A percentile compares a stretch with the other conserved stretches of the same genome.
phyloP scores from a whole-genome alignment of 2,113 vertebrate genomes.

The Cryptomyrus ogoouensis region DNA sequence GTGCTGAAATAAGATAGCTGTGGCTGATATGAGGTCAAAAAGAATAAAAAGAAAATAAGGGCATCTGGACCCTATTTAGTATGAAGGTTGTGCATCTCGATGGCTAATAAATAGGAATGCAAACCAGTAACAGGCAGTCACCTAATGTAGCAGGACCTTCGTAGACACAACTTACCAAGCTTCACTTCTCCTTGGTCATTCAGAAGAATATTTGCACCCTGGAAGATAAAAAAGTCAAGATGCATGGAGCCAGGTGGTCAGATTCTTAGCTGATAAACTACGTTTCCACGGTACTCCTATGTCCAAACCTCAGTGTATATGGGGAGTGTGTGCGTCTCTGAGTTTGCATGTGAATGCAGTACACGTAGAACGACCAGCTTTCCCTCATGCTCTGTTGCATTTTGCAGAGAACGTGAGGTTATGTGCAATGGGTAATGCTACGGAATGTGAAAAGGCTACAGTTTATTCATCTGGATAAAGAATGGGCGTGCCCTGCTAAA shows the following conservation, averaged over 20 bases:
- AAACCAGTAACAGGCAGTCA: background rate
- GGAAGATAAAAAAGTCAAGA: slow-evolving; percentile 20
- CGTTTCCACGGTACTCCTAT: no score
- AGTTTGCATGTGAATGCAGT: background rate
- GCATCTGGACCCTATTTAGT: background rate
- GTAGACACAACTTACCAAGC: slow-evolving; percentile 63
- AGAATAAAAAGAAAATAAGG: background rate
- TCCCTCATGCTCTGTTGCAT: background rate
- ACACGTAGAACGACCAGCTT: background rate
- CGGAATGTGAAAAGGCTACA: background rate
- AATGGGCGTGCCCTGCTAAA: background rate
- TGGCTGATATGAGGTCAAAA: background rate
- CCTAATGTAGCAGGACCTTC: background rate
- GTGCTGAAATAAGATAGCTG: background rate
- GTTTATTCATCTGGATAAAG: background rate
- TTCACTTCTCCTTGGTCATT: slow-evolving; percentile 79
- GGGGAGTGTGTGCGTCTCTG: background rate
- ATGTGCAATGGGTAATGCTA: background rate
- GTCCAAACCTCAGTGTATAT: background rate
- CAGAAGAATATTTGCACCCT: slow-evolving; percentile 89
- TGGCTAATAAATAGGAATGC: background rate
- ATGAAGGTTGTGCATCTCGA: background rate
- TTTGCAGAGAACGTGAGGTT: background rate
- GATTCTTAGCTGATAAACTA: background rate
- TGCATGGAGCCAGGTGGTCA: background rate